Conservation (phyloP, 2,113 vertebrate species). For the Ictalurus furcatus region DNA sequence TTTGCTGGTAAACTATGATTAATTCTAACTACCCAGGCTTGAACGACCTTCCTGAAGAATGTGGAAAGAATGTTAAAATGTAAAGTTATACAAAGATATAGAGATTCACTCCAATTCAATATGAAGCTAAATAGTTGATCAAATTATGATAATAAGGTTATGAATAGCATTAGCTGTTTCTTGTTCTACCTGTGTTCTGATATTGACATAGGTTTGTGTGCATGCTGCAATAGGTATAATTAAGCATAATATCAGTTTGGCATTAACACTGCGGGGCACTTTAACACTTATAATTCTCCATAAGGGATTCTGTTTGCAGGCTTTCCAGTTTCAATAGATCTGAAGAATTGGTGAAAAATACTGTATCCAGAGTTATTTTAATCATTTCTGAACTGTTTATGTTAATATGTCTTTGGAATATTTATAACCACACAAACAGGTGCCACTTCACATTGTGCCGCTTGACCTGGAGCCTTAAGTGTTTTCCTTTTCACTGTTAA, state of each 20-base stretch:
- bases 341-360: background rate
- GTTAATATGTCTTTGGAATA: background rate
- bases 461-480: background rate
- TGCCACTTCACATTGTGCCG: background rate
- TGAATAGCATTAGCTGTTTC: background rate
- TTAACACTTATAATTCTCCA: background rate
- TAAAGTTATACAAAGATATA: background rate
- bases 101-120: background rate
- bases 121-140: background rate
- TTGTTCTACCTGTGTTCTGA: background rate
- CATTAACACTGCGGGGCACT: background rate
- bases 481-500: background rate
- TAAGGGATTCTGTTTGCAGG: background rate
- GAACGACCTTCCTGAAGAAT: background rate
- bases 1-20: background rate
- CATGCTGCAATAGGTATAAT: background rate
- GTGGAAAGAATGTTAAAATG: background rate
- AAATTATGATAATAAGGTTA: background rate
- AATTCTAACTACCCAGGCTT: background rate
- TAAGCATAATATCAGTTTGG: background rate
- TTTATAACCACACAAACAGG: background rate
- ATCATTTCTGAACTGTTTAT: background rate
- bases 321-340: background rate
- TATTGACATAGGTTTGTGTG: background rate
- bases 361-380: background rate